Percentiles rank a stretch among this genome's conserved stretches.
phyloP scores from a whole-genome alignment of 2,113 vertebrate genomes.

The Perca flavescens region DNA sequence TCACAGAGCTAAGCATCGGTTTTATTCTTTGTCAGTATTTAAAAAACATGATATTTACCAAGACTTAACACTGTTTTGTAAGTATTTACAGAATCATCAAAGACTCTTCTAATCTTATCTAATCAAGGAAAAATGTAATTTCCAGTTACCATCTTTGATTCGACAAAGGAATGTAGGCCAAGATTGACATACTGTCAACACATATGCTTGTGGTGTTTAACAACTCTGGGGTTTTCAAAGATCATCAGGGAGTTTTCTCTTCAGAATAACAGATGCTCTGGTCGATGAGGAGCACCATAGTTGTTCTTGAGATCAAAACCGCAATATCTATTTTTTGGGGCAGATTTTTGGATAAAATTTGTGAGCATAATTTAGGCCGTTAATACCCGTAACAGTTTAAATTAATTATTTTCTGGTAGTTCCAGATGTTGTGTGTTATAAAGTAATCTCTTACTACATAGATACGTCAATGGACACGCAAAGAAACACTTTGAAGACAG shows the following conservation, averaged over 20 bases:
- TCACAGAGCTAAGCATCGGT: neutral
- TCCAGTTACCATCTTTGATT: neutral
- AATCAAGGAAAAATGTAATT: neutral
- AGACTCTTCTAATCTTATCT: neutral
- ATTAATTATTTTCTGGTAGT: neutral
- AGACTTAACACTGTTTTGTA: neutral
- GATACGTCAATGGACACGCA: conserved; percentile 98
- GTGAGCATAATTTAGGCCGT: neutral
- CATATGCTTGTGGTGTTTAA: too few species aligned
- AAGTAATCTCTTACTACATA: conserved; percentile 54
- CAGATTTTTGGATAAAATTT: neutral
- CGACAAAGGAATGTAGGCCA: neutral
- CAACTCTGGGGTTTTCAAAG: neutral
- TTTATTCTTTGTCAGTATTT: neutral
- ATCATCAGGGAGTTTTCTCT: too few species aligned
- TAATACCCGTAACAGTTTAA: neutral
- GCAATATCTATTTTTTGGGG: neutral
- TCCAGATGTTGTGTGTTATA: conserved; percentile 4
- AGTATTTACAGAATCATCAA: neutral
- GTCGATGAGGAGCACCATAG: too few species aligned
- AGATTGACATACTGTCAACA: too few species aligned
- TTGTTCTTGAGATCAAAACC: too few species aligned
- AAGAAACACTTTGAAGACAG: conserved; percentile 99
- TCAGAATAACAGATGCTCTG: too few species aligned
- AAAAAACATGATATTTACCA: neutral